Evolutionary conservation across 2,113 vertebrate genomes (phyloP), one percentile per base, ranked within the genome.

Genomic region (Zapornia atra): DNA sequence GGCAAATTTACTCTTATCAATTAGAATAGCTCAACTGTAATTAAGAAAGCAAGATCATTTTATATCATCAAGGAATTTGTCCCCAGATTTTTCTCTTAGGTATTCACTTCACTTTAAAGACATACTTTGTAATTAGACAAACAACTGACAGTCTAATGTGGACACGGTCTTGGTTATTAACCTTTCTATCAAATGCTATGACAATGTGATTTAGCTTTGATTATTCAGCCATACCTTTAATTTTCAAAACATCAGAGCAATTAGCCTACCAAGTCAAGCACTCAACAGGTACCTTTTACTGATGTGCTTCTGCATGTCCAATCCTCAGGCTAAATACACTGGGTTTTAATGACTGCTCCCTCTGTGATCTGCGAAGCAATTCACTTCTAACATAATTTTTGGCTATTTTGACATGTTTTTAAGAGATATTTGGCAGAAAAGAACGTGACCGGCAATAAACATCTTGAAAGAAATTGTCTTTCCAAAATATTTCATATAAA

Each of bases 191-290:
- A 94, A 78, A 86, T 77, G 53, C 42, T 84, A 61, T 70, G 72
- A 88, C 85, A 93, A 77, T 42, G 61, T 92, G 86, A 90, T 94
- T 85, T 86, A 79, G 29, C 38, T 89, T 79, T 93, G 66, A 92
- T 96, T 94, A 83, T 86, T 85, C 81, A 95, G 61, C 3, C 2
- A 28, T 69, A 78, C 29, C 63, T 87, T 88, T 83, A 28, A 77
- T 90, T 92, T 92, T 57, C 56, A 87, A 85, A 96, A 87, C 65
- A 93, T 68, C 40, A 79, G 44, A 88, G 57, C 54, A 93, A 96
- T 97, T 90, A 96, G 48, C 78, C 76, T 25, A 46, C 6, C 26
- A 86, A 88, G 53, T 70, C 78, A 88, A 94, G 82, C n/a, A 91
- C 73, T 84, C 94, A 86, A 89, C 82, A 94, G 76, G 79, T 88